These are phyloP conservation scores for Cyprinus carpio DNA, from an alignment of 2,113 vertebrate genomes.

Conservation along the genomic window DNA sequence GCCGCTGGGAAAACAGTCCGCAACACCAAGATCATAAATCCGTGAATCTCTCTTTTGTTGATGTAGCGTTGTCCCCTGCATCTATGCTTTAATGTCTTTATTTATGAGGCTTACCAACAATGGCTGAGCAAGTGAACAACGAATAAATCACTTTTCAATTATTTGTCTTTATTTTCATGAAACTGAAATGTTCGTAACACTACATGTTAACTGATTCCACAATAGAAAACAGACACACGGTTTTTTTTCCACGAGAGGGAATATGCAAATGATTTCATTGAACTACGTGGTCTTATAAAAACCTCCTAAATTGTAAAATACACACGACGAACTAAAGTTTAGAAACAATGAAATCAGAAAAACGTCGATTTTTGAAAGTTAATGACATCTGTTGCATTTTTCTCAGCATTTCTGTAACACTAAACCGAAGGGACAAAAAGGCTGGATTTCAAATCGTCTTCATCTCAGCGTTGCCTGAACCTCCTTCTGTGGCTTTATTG, in stretches of 20 bases:
- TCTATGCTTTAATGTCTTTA: neutral
- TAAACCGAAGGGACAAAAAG: neutral
- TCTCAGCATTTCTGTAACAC: slow-evolving; percentile 21
- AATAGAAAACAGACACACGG: neutral
- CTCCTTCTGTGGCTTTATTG: neutral
- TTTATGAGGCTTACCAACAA: slow-evolving; percentile 35
- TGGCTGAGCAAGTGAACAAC: slow-evolving; percentile 31
- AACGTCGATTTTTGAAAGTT: neutral
- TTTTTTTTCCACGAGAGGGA: slow-evolving; percentile 22
- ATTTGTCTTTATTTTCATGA: neutral
- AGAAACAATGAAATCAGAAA: neutral
- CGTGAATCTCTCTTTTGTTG: no score
- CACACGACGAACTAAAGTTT: slow-evolving; percentile 34
- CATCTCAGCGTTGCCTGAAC: neutral
- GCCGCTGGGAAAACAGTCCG: no score
- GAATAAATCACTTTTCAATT: slow-evolving; percentile 38
- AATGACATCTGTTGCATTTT: neutral
- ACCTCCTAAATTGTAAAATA: slow-evolving; percentile 13
- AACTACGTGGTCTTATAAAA: slow-evolving; percentile 42
- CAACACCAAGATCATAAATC: no score
- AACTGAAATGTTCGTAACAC: neutral
- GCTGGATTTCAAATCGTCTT: neutral
- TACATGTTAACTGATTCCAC: neutral
- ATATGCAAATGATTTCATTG: slow-evolving; percentile 43
- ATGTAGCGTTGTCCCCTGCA: neutral